Evolutionary conservation across 2,797 vertebrate species (phyloP).

Genomic region (Ispidina lecontei): DNA sequence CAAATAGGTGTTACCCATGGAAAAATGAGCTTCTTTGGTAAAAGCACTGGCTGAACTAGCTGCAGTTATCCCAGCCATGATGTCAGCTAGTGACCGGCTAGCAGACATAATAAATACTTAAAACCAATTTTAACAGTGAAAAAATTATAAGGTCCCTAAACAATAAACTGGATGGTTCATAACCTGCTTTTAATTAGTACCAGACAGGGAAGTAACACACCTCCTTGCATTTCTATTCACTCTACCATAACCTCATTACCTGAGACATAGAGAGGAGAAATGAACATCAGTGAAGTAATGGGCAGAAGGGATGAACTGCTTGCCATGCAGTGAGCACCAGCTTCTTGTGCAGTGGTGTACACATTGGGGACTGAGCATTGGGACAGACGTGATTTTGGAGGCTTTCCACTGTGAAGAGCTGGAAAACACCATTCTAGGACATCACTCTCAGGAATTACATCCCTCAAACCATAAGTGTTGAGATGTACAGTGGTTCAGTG

Average conservation of each 20-base stretch:
- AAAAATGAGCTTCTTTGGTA: neutral
- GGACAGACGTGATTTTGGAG: neutral
- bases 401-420: neutral
- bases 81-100: neutral
- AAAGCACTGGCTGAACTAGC: neutral
- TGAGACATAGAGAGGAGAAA: neutral
- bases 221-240: neutral
- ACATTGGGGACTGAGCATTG: fast-evolving
- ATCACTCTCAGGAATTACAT: neutral
- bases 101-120: neutral
- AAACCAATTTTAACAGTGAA: neutral
- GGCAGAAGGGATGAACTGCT: neutral
- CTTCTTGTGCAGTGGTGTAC: fast-evolving
- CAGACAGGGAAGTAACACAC: neutral
- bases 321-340: neutral
- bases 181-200: neutral
- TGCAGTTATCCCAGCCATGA: neutral
- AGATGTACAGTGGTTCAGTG: neutral
- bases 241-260: fast-evolving
- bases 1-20: neutral
- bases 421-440: neutral
- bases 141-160: neutral
- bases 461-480: neutral
- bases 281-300: neutral
- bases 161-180: neutral